Base-by-base conservation (phyloP, 2,113 vertebrate species). In the Dolichotis patagonum region DNA sequence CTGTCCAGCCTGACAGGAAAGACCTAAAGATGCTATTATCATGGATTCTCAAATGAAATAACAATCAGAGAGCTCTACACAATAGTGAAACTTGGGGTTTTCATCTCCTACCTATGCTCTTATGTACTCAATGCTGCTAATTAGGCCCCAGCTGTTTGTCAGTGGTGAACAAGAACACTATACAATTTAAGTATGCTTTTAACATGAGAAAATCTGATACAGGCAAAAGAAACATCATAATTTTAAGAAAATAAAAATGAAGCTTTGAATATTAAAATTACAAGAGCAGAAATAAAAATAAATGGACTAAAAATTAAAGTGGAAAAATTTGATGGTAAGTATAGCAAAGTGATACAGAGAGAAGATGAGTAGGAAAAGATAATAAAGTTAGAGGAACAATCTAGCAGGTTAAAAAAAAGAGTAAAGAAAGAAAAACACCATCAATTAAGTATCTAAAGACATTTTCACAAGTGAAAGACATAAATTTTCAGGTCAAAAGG, bases 291-390 rank as follows among this genome's bases (percentile, higher is more conserved):
- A 89, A 54, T 56, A 54, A 83, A 28, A 30, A 84, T 16, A 67
- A 11, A 77, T 85, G 56, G 5, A 12, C 60, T 67, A 56, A 94
- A 85, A 17, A 93, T n/a, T 65, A 67, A 77, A 24, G 43, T 77
- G 67, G 80, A 38, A 94, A 67, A 30, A 67, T 54, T 43, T 83
- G 75, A 83, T 75, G 85, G 71, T 69, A 52, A 90, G 71, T 69
- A 52, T 43, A 82, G 32, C 49, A 82, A 87, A 86, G 9, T 62
- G 7, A n/a, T 73, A 52, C 24, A 16, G 38, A 81, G 17, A 52
- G 54, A 95, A 95, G 73, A 11, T 87, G 43, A 91, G 63, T 60
- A 17, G 63, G 26, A 60, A 95, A 91, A 46, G 9, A n/a, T 46
- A 35, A 56, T 24, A 81, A 87, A 81, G 35, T 62, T 52, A 80